phyloP scores from a whole-genome alignment of 2,888 invertebrate genomes.

The Adelognathus sp. region DNA sequence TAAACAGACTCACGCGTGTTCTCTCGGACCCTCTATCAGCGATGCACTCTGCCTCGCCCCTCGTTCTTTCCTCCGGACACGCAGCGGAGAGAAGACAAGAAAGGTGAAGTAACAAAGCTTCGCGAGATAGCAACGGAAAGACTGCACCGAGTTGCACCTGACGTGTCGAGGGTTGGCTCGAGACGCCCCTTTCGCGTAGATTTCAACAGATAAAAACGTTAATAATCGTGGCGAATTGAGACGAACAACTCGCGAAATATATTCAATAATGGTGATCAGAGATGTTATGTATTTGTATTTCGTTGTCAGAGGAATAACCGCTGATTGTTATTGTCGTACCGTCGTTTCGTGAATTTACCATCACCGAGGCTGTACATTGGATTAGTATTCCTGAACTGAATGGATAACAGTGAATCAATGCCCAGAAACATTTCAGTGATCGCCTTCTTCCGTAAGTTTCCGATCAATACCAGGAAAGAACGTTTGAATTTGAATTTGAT shows the following conservation, averaged over 20 bases:
- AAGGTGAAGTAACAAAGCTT: conserved; percentile 37
- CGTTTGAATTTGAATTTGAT: too few species aligned
- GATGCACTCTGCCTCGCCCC: conserved; percentile 41
- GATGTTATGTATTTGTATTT: neutral
- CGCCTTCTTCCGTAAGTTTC: too few species aligned
- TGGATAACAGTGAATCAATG: too few species aligned
- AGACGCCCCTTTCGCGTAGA: conserved; percentile 67
- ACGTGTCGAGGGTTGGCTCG: conserved; percentile 65
- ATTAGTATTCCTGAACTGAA: too few species aligned
- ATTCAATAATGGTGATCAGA: neutral
- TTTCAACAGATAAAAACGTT: conserved; percentile 70
- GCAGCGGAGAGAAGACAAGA: neutral
- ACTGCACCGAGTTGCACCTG: conserved; percentile 70
- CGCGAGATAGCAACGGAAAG: conserved; percentile 4
- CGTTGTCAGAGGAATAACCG: too few species aligned
- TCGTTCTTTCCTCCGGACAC: conserved; percentile 21
- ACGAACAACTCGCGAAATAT: conserved; percentile 40
- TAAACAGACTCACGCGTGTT: conserved; percentile 39
- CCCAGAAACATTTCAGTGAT: too few species aligned
- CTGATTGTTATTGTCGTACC: too few species aligned
- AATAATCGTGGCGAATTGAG: conserved; percentile 70
- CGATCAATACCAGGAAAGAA: too few species aligned
- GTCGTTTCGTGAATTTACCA: too few species aligned
- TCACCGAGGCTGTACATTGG: too few species aligned
- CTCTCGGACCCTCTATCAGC: conserved; percentile 14